Evolutionary conservation across 1,140 invertebrate species (phyloP).

Genomic region (Subanguina moxae): DNA sequence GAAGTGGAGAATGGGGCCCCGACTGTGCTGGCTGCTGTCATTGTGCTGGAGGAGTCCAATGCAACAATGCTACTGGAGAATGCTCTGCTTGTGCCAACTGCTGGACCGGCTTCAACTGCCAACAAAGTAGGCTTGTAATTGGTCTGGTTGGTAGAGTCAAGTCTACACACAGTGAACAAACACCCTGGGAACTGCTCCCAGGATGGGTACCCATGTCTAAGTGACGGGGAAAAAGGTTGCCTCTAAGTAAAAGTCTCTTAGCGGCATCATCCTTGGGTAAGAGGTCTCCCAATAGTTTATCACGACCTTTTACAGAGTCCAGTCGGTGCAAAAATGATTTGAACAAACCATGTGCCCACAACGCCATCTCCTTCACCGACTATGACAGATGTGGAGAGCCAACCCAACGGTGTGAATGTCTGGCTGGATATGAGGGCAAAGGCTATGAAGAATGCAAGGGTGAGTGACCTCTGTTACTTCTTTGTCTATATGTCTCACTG

Average conservation of each 20-base stretch:
- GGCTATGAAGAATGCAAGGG: slow-evolving; percentile 45
- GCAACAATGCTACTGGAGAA: slow-evolving; percentile 52
- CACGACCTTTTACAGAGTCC: not conserved
- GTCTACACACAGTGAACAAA: too few relatives aligned
- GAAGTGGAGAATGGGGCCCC: slow-evolving; percentile 51
- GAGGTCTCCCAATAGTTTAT: too few relatives aligned
- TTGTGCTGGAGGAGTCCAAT: slow-evolving; percentile 44
- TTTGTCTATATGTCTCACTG: not conserved
- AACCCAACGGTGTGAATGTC: slow-evolving; percentile 52
- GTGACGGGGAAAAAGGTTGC: too few relatives aligned
- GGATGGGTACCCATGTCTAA: too few relatives aligned
- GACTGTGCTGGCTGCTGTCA: slow-evolving; percentile 57
- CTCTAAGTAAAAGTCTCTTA: too few relatives aligned
- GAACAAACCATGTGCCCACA: slow-evolving; percentile 44
- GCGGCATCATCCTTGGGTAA: too few relatives aligned
- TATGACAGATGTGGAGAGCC: slow-evolving; percentile 54
- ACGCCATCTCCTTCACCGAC: slow-evolving; percentile 55
- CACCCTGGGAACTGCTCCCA: too few relatives aligned
- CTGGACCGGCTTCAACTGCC: slow-evolving; percentile 49
- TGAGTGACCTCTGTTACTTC: slow-evolving; percentile 10
- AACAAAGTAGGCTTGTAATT: slow-evolving; percentile 33
- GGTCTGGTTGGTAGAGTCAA: not conserved
- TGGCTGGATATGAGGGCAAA: slow-evolving; percentile 53
- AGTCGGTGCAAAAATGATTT: slow-evolving; percentile 18
- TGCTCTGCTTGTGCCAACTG: slow-evolving; percentile 51